These are phyloP conservation scores for Leptinotarsa rubiginosa DNA, from an alignment of 2,888 invertebrate species.

Conservation along the genomic window DNA sequence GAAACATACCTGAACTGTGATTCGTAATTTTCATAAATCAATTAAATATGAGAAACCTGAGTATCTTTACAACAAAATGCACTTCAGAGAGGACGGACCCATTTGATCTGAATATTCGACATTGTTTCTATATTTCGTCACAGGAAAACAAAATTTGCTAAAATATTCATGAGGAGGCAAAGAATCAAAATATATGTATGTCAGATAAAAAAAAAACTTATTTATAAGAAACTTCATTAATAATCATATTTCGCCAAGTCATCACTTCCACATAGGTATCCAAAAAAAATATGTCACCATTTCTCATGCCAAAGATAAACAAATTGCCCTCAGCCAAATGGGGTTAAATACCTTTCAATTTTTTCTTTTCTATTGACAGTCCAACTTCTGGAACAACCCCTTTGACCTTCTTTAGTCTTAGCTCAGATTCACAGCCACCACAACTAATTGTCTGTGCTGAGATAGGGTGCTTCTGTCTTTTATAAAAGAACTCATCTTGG, in stretches of 20 bases:
- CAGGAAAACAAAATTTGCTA: too few relatives aligned
- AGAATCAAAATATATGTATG: too few relatives aligned
- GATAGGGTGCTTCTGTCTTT: constrained; percentile 47
- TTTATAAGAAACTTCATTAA: background rate
- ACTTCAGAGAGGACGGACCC: too few relatives aligned
- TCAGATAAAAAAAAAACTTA: too few relatives aligned
- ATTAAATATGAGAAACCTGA: too few relatives aligned
- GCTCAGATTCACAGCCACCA: constrained; percentile 46
- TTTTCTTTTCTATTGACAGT: constrained; percentile 12
- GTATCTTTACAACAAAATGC: too few relatives aligned
- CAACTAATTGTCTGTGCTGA: constrained; percentile 51
- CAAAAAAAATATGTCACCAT: constrained; percentile 3
- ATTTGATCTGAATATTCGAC: too few relatives aligned
- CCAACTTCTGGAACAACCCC: constrained; percentile 31
- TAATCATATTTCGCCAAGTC: background rate
- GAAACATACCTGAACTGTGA: too few relatives aligned
- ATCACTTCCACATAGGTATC: constrained; percentile 11
- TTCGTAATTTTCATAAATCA: too few relatives aligned
- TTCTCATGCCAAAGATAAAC: constrained; percentile 9
- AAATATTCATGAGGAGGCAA: too few relatives aligned
- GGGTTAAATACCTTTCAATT: constrained; percentile 4
- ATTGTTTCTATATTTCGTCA: too few relatives aligned
- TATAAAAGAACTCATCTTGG: constrained; percentile 50
- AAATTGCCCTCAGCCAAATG: background rate
- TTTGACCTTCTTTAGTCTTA: constrained; percentile 45